Evolutionary conservation across 2,888 invertebrate genomes (phyloP), one percentile per base, ranked within the genome.

Genomic region (Anoncus sp.): DNA sequence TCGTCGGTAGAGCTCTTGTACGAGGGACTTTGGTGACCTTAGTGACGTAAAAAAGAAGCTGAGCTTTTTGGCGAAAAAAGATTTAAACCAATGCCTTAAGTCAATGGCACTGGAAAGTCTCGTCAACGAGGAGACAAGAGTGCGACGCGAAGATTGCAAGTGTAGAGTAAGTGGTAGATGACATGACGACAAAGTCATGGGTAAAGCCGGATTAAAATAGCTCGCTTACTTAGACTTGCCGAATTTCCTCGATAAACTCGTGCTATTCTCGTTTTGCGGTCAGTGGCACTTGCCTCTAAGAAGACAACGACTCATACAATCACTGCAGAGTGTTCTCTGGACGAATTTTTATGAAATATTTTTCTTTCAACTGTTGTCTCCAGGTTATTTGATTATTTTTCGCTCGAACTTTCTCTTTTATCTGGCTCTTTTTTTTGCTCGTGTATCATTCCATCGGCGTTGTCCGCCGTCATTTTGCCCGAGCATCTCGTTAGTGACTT

Each of bases 141-240:
- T 10, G 43, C 43, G 67, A 71, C 40, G n/a, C n/a, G n/a, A n/a
- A n/a, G n/a, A n/a, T n/a, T n/a, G n/a, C n/a, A n/a, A n/a, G n/a
- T 20, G 35, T 27, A 18, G 45, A 57, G 62, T 55, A 57, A 12
- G 62, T 59, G 63, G 53, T 49, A 47, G 53, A 71, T 65, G 55
- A 65, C 71, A 66, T 18, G 57, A 55, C 49, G 38, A 51, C 24
- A 55, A 6, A 22, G 66, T 53, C 57, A 18, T 53, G 51, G 63
- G 65, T 66, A 75, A 62, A 75, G 78, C 70, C 65, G 75, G 75
- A 78, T 78, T 78, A 71, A 53, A 47, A 18, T 38, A 10, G 59
- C n/a, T n/a, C 71, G 53, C 70, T 66, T 31, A 66, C 53, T 55
- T 47, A 51, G 70, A 70, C 69, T 78, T 66, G 70, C 63, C 70